phyloP scores from a whole-genome alignment of 2,113 vertebrate genomes.

The Sporophila hypoxantha region DNA sequence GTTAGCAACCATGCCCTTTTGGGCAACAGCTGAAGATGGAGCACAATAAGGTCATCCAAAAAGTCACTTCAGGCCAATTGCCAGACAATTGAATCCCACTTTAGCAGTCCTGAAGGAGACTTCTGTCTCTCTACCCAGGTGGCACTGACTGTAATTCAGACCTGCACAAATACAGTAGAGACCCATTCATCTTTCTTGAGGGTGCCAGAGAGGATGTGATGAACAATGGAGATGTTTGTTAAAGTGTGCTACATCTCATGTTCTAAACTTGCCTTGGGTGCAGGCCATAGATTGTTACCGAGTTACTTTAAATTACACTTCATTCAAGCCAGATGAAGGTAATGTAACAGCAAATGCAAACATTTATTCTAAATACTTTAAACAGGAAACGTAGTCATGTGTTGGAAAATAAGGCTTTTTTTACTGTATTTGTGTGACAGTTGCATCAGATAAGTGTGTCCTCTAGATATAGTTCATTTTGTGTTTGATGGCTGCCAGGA shows the following conservation, averaged over 20 bases:
- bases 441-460: background rate
- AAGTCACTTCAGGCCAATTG: background rate
- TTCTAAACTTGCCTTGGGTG: background rate
- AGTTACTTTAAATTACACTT: background rate
- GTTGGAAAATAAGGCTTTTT: background rate
- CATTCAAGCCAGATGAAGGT: background rate
- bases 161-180: background rate
- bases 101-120: background rate
- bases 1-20: background rate
- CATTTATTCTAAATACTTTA: background rate
- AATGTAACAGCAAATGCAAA: background rate
- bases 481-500: background rate
- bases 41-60: background rate
- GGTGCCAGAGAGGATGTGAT: background rate
- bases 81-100: background rate
- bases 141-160: background rate
- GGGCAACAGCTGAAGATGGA: background rate
- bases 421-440: background rate
- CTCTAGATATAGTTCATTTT: background rate
- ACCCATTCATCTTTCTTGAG: background rate
- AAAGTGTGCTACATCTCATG: background rate
- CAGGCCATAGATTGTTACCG: background rate
- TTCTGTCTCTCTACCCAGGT: background rate
- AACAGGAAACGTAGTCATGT: background rate
- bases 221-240: background rate